Evolutionary conservation across 2,797 vertebrate genomes (phyloP).

Genomic region (Pelobates cultripes): DNA sequence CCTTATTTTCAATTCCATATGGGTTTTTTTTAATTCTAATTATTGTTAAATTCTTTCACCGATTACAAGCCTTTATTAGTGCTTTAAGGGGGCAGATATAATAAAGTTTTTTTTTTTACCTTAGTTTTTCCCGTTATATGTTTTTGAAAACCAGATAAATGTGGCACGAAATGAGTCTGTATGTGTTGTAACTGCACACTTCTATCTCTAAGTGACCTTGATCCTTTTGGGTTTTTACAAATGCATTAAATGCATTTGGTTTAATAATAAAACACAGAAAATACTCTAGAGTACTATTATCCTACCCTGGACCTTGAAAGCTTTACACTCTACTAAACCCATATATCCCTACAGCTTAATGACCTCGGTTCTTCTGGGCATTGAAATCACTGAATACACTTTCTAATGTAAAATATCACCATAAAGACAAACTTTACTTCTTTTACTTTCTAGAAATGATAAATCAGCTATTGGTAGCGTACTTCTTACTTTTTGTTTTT

Average conservation of each 20-base stretch:
- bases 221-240: background rate
- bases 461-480: no score
- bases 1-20: no score
- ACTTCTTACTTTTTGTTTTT: no score
- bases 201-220: background rate
- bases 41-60: no score
- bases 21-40: no score
- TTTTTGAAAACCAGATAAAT: background rate
- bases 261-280: background rate
- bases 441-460: background rate
- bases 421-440: background rate
- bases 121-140: no score
- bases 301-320: conserved; percentile 1
- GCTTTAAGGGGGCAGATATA: no score
- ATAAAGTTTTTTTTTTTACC: no score
- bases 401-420: background rate
- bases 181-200: background rate
- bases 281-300: conserved; percentile 1
- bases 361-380: background rate
- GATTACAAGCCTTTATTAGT: no score
- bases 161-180: background rate
- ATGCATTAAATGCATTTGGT: background rate
- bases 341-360: conserved; percentile 3
- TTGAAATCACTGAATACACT: background rate
- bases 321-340: conserved; percentile 7